Base-by-base conservation (phyloP, 1,140 invertebrate species). In the Bombus affinis region DNA sequence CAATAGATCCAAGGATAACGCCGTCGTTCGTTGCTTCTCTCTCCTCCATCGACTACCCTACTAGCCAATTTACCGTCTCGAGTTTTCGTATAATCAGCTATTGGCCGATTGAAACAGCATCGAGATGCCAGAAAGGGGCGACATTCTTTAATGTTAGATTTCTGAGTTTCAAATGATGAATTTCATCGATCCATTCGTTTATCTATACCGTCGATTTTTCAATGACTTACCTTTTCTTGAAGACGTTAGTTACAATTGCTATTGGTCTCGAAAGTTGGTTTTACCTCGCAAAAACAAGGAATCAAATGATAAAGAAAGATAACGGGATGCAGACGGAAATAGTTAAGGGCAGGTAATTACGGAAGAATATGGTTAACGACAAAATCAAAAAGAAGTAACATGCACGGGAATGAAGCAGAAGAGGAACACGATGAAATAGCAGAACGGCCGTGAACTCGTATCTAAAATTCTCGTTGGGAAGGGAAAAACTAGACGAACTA, bases 231-330 rank as follows among this genome's bases (percentile, higher is more conserved):
- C 47, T 80, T 76, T 37, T 73, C 86, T 77, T 42, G 39, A 72
- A 37, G 82, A 89, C 81, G 85, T 73, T 87, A 76, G 82, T 90
- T 81, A 79, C 83, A 83, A 88, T 86, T 90, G 78, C 83, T 75
- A 83, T 90, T 83, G 83, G 66, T 22, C 57, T 53, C 44, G 85
- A 72, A 86, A 76, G 81, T 80, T 85, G 75, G 83, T 75, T 62
- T 5, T 62, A 72, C 22, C 35, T 35, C 2, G 35, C 37, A 44
- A 71, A 37, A 47, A 28, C n/a, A 62, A 59, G 71, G 42, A 39
- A 32, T 53, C 6, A n/a, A 71, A 80, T 47, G 66, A 75, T 47
- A 15, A 74, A 75, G 78, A 75, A 62, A 81, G 1, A 39, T 47
- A 76, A 59, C n/a, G 68, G 75, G 35, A 37, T 76, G 53, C 37